Base-by-base conservation (phyloP, 2,888 invertebrate genomes). In the Crossocerus cetratus region DNA sequence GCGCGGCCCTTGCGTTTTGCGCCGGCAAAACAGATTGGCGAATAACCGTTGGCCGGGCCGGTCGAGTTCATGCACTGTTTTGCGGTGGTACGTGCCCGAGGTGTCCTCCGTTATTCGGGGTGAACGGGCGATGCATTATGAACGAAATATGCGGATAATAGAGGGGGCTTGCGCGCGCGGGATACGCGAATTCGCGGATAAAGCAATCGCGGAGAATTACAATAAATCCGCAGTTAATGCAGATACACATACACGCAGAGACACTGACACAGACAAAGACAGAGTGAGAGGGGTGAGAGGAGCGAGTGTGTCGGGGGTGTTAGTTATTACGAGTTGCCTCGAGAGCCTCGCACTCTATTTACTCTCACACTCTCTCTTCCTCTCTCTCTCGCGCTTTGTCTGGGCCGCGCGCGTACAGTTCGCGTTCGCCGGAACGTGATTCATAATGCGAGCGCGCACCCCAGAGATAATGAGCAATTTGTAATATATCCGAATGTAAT, bases 161-260 rank as follows among this genome's bases (percentile, higher is more conserved):
- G 74, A 32, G 32, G 32, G 32, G 32, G 8, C 11, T 32, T n/a
- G n/a, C 53, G 56, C 72, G 59, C 80, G 72, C 69, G 76, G 72
- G 78, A 80, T 71, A 76, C 77, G 78, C 83, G 82, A 82, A 85
- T 84, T 79, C 81, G 83, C 78, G 84, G 85, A 87, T 83, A 87
- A 87, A 86, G 86, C 87, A 88, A 89, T 88, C 87, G 83, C 85
- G 81, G 85, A 88, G 87, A 87, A 88, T 89, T 87, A 88, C 87
- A 86, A 89, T 89, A 89, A 89, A 89, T 89, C 85, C 81, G 84
- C 78, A 82, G 85, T 83, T 87, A 86, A 87, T 88, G 86, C 87
- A 32, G 32, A 32, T 11, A 32, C 32, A 4, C 32, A 32, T 32
- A 32, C 23, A 32, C 0, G 3, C 23, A 32, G 8, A 32, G 8